Conservation (phyloP, 1,140 invertebrate genomes). For the Chironomus tepperi region DNA sequence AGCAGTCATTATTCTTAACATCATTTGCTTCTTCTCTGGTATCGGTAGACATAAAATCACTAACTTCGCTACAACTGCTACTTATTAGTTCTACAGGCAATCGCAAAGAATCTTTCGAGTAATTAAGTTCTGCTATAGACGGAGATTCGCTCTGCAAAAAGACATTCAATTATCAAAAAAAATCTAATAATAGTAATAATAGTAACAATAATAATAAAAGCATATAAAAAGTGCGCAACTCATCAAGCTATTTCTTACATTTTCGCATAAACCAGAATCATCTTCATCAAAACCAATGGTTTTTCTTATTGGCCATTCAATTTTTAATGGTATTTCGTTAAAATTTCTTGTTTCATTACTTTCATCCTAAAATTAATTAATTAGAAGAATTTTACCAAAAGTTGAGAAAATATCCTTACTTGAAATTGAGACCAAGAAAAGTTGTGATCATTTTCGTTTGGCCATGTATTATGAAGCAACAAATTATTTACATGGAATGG, state of each 20-base stretch:
- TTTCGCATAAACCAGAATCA: not conserved
- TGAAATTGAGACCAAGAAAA: conserved; percentile 27
- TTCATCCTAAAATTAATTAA: not conserved
- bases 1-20: not conserved
- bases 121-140: not conserved
- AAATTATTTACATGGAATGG: conserved; percentile 26
- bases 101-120: not conserved
- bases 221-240: too few relatives aligned
- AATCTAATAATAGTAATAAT: too few relatives aligned
- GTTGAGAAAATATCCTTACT: not conserved
- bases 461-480: conserved; percentile 26
- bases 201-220: too few relatives aligned
- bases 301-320: conserved; percentile 18
- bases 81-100: not conserved
- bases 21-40: not conserved
- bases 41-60: not conserved
- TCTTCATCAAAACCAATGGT: not conserved
- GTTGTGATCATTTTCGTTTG: conserved; percentile 22
- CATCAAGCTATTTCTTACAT: not conserved
- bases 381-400: not conserved
- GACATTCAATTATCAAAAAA: not conserved
- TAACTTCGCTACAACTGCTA: not conserved
- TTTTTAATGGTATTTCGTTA: not conserved
- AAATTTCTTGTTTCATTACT: not conserved
- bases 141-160: not conserved